Evolutionary conservation across 2,888 invertebrate species (phyloP), one percentile per base, ranked within the genome.

Genomic region (Tryphoninae sp.): DNA sequence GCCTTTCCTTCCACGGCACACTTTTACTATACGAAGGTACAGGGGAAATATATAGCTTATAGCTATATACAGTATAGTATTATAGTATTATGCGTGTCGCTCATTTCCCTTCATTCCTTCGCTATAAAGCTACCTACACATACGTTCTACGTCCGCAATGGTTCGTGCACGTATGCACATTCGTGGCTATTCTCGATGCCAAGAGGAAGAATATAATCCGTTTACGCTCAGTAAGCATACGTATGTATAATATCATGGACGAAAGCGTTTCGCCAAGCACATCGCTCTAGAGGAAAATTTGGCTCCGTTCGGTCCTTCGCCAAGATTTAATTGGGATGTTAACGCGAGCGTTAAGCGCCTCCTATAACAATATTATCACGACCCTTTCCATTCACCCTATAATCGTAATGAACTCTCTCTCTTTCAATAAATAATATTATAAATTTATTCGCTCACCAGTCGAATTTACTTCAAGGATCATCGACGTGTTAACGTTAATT

Each of bases 1-100:
- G 85, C 83, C 84, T 81, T 78, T 69, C 79, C 74, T 59, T 78
- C 16, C 68, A 53, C 58, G 64, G 79, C 75, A 71, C 69, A 75
- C 59, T 80, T 75, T 71, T 71, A 71, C 64, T 71, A 40, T 51
- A 65, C 26, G n/a, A n/a, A 42, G 40, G 19, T 53, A 9, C 58
- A 16, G 22, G 11, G 13, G 13, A 65, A 65, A 80, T 78, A 76
- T 58, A 19, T 6, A 40, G n/a, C 65, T 7, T 26, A 65, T 51
- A 53, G 58, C 23, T 64, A 42, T 42, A 67, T n/a, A n/a, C n/a
- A 40, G 45, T 51, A 62, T 23, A 62, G 69, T 78, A 55, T 64
- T 69, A 61, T 49, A 65, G 68, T 61, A 58, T 59, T 67, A 58
- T 51, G 58, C 69, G 62, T 72, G 51, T 65, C 68, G 61, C 51